These are phyloP conservation scores for Rhogogaster chlorosoma DNA, from an alignment of 2,888 invertebrate species.

Conservation along the genomic window DNA sequence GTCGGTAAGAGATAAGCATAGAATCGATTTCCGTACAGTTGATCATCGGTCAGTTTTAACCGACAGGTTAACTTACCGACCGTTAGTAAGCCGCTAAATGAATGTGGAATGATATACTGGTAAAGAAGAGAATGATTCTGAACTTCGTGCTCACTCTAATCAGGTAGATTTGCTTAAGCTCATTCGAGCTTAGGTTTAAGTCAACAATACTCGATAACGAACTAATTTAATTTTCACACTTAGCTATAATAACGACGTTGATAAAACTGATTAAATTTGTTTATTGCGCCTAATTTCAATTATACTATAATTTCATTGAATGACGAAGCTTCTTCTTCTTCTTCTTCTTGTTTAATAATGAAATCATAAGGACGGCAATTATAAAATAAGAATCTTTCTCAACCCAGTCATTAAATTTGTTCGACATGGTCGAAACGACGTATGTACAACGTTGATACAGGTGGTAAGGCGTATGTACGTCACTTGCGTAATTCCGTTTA, in stretches of 20 bases:
- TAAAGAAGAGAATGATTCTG: neutral
- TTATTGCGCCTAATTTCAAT: neutral
- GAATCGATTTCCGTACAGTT: neutral
- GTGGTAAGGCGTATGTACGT: neutral
- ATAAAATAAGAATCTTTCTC: neutral
- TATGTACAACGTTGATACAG: neutral
- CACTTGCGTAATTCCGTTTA: neutral
- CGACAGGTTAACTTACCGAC: neutral
- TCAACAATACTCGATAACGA: neutral
- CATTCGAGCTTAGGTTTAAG: neutral
- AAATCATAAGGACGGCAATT: neutral
- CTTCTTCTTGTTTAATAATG: neutral
- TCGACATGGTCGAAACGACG: neutral
- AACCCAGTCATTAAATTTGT: neutral
- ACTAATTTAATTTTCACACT: slow-evolving; percentile 38
- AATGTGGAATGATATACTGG: neutral
- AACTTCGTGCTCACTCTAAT: neutral
- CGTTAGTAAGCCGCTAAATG: neutral
- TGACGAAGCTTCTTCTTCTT: neutral
- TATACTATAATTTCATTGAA: neutral
- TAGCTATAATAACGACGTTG: neutral
- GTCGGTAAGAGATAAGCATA: neutral
- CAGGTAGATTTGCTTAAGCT: neutral
- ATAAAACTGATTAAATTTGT: neutral
- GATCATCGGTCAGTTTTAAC: neutral